phyloP scores from a whole-genome alignment of 2,113 vertebrate genomes.

The Falco punctatus region DNA sequence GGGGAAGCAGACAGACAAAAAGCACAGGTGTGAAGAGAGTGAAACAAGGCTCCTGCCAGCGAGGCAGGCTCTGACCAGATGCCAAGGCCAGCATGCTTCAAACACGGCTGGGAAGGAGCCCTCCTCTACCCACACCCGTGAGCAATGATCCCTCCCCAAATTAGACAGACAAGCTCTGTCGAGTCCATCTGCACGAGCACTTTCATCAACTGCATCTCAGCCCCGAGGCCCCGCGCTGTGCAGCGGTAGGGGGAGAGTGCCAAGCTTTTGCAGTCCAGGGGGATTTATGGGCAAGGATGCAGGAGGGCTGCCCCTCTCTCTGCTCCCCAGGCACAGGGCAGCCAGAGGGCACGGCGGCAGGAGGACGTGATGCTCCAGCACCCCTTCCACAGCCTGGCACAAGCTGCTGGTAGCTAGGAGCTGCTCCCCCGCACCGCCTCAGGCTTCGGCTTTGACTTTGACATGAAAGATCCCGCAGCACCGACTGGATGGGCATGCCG shows the following conservation, averaged over 20 bases:
- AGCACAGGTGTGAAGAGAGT: constrained; percentile 24
- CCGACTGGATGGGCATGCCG: not conserved
- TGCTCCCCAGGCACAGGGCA: fast-evolving
- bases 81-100: not conserved
- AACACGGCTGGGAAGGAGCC: not conserved
- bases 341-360: not conserved
- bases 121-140: not conserved
- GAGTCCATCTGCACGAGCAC: not conserved
- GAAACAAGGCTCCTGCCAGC: not conserved
- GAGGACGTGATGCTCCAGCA: not conserved
- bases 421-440: not conserved
- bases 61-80: not conserved
- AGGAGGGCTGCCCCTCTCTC: fast-evolving
- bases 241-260: not conserved
- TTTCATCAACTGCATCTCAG: constrained; percentile 13
- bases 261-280: not conserved
- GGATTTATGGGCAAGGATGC: not conserved
- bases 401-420: not conserved
- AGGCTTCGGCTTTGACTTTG: not conserved
- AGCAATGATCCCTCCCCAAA: not conserved
- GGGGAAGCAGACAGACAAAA: not conserved
- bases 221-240: not conserved
- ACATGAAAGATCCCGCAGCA: not conserved
- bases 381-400: not conserved
- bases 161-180: constrained; percentile 22